Base-by-base conservation (phyloP, 2,888 invertebrate genomes). In the Camptogramma bilineatum region DNA sequence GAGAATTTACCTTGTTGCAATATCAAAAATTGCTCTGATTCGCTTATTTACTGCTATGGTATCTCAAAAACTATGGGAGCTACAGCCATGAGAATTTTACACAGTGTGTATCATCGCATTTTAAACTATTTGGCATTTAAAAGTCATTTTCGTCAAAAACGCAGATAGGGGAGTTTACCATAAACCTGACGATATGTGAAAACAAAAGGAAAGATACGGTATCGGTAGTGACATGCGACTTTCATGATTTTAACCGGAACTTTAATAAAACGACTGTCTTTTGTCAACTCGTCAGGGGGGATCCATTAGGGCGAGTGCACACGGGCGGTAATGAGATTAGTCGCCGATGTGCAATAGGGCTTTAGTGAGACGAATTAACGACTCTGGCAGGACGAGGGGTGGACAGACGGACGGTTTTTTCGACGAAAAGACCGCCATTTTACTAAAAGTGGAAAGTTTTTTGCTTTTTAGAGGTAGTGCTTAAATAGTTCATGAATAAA, bases 261-360 rank as follows among this genome's bases (percentile, higher is more conserved):
- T 61, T 67, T 67, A 67, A 69, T 66, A 72, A 73, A 73, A 70
- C 67, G 71, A 68, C 70, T 71, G 73, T 79, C 81, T 82, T 78
- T 82, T 81, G 81, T 81, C 73, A 75, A 74, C 72, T 73, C 77
- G 76, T 74, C 80, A 77, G 71, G 75, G 78, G 81, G 82, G 77
- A 76, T 74, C 77, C 77, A 78, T 83, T 82, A 78, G 74, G 76
- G 81, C 78, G 81, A 80, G 78, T 79, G 78, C 78, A 75, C 79
- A 74, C 76, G 64, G 73, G 68, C 74, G 73, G 72, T 84, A 84
- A 84, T 82, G 80, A 80, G 84, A 83, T 83, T 82, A 84, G 80
- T 64, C 69, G 77, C 71, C 74, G 69, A 74, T 77, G 79, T 78
- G 80, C 79, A 77, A 74, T 61, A 73, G 78, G 74, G 77, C 71